These are phyloP conservation scores for Ferrisia virgata DNA, from an alignment of 2,888 invertebrate species.

Conservation along the genomic window DNA sequence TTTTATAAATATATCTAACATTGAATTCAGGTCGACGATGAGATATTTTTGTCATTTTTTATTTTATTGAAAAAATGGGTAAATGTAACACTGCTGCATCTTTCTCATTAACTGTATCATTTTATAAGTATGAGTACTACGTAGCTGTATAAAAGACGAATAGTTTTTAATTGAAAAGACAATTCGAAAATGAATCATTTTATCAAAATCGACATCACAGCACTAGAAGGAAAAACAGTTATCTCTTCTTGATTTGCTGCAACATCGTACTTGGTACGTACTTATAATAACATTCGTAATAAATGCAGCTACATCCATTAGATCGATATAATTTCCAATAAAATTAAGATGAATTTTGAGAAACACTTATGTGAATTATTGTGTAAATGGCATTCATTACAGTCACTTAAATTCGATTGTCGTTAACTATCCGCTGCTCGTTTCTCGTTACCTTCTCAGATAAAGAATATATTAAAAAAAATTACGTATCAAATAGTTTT, in stretches of 20 bases:
- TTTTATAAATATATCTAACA: not conserved
- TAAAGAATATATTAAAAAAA: conserved; percentile 20
- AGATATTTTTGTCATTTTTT: not conserved
- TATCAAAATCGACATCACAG: no score
- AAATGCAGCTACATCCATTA: not conserved
- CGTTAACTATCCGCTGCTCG: not conserved
- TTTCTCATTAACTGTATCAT: not conserved
- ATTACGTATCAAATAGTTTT: conserved; percentile 25
- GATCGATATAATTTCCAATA: not conserved
- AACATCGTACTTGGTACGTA: no score
- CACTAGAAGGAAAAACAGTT: no score
- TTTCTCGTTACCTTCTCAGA: conserved; percentile 5
- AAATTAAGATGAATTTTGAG: conserved; percentile 9
- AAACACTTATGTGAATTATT: conserved; percentile 15
- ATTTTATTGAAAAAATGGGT: not conserved
- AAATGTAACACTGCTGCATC: not conserved
- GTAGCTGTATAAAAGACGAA: not conserved
- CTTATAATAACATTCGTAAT: not conserved
- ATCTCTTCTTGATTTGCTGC: no score
- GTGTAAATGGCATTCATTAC: conserved; percentile 16
- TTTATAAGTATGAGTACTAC: not conserved
- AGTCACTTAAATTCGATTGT: not conserved
- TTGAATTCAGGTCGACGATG: not conserved
- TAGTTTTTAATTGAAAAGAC: not conserved
- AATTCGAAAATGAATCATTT: not conserved